phyloP scores from a whole-genome alignment of 64 coral and sea anemone species.

The Pocillopora verrucosa region DNA sequence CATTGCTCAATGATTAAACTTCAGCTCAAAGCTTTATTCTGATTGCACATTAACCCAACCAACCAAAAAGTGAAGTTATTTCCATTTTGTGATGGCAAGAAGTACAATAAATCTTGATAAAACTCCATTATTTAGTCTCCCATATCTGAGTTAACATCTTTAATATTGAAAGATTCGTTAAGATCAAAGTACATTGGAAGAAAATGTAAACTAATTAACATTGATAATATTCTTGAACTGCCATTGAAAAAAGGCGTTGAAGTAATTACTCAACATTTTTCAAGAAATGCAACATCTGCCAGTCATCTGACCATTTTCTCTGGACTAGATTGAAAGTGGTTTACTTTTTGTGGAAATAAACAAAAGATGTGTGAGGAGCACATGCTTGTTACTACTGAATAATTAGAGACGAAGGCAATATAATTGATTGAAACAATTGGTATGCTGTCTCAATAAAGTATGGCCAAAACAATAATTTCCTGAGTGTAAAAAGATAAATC shows the following conservation, averaged over 20 bases:
- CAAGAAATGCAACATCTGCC: neutral
- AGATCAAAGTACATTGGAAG: neutral
- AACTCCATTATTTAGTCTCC: slow-evolving; percentile 12
- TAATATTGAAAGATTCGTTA: neutral
- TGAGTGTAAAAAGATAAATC: neutral
- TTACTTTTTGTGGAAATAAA: neutral
- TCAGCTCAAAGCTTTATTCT: too few species aligned
- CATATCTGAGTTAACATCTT: neutral
- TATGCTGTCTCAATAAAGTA: slow-evolving; percentile 1
- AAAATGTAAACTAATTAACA: too few species aligned
- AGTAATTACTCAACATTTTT: neutral
- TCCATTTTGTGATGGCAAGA: neutral
- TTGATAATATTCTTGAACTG: too few species aligned
- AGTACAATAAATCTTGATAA: slow-evolving; percentile 22
- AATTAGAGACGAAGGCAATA: slow-evolving; percentile 19
- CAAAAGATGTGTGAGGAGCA: slow-evolving; percentile 4
- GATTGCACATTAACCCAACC: too few species aligned
- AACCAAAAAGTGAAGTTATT: neutral
- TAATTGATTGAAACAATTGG: slow-evolving; percentile 13
- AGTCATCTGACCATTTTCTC: neutral
- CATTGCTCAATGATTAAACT: too few species aligned
- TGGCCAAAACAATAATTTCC: slow-evolving; percentile 17
- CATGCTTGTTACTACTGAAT: neutral
- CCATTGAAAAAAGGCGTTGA: neutral
- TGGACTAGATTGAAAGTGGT: neutral